Conservation (phyloP, 2,797 vertebrate species). For the Trichosurus vulpecula region DNA sequence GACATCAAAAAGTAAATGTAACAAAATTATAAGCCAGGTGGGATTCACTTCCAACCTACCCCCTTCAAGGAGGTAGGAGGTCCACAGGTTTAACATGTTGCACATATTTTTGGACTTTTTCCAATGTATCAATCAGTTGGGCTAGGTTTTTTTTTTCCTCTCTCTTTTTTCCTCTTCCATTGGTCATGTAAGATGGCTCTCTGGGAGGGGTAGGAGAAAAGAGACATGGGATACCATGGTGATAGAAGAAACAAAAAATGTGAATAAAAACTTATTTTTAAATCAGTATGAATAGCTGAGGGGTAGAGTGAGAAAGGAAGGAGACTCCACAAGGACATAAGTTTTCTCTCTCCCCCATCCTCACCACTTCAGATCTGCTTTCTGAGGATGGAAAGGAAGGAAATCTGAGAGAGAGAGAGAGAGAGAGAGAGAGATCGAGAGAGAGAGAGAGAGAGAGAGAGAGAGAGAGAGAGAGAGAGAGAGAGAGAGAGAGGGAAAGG, state of each 20-base stretch:
- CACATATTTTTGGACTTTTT: background rate
- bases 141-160: background rate
- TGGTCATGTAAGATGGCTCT: background rate
- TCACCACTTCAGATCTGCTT: background rate
- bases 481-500: too few species aligned
- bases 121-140: background rate
- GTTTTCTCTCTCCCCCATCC: background rate
- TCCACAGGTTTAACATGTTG: background rate
- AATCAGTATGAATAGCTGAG: background rate
- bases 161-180: background rate
- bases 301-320: background rate
- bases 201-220: background rate
- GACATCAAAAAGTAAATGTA: background rate
- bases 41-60: background rate
- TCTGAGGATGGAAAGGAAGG: background rate
- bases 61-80: background rate
- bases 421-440: too few species aligned
- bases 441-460: too few species aligned
- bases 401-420: background rate
- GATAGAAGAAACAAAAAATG: background rate
- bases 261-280: background rate
- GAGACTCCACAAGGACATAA: background rate
- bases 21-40: background rate
- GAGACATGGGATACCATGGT: background rate
- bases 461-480: too few species aligned